phyloP scores from a whole-genome alignment of 2,888 invertebrate genomes.

The Neoascia interrupta region DNA sequence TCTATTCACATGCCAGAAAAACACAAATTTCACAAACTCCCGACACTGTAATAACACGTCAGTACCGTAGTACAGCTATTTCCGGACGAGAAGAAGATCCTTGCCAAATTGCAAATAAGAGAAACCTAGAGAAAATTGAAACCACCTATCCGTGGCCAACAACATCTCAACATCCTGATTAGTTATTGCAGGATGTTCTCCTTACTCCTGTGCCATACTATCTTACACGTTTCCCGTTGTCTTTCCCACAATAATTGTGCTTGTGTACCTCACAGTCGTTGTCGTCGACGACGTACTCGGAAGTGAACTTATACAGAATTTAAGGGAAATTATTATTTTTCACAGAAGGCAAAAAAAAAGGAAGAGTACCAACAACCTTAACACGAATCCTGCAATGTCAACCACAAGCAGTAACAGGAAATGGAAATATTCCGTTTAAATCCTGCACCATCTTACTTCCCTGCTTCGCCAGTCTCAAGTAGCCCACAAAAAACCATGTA shows the following conservation, averaged over 20 bases:
- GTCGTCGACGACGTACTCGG: constrained; percentile 21
- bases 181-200: constrained; percentile 57
- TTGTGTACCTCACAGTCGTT: neutral
- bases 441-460: no score
- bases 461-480: neutral
- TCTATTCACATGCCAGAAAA: neutral
- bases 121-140: constrained; percentile 51
- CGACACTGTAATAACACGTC: constrained; percentile 32
- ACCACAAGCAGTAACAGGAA: constrained; percentile 53
- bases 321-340: constrained; percentile 55
- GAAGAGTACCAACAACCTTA: no score
- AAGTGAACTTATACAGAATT: constrained; percentile 53
- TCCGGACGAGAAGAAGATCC: constrained; percentile 19
- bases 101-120: neutral
- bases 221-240: constrained; percentile 37
- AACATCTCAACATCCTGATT: constrained; percentile 63
- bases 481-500: constrained; percentile 52
- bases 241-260: neutral
- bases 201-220: constrained; percentile 30
- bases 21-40: constrained; percentile 2
- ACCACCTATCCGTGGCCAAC: constrained; percentile 54
- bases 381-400: constrained; percentile 36
- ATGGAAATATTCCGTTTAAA: constrained; percentile 60
- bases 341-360: constrained; percentile 10
- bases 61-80: constrained; percentile 33